Evolutionary conservation across 2,113 vertebrate genomes (phyloP).

Genomic region (human): GRCh38 chr12:94234001-94234500

Average conservation of each 20-base stretch:
- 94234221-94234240: conserved; percentile 41
- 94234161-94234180: conserved; percentile 63
- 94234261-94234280: conserved; percentile 61
- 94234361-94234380: conserved; percentile 37
- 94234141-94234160: conserved; percentile 62
- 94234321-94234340: conserved; percentile 45
- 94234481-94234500: background rate
- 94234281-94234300: conserved; percentile 33
- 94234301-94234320: conserved; percentile 39
- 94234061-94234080: conserved; percentile 64
- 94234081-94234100: conserved; percentile 64
- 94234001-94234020: conserved; percentile 73
- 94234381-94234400: conserved; percentile 42
- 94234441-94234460: conserved; percentile 26
- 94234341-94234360: conserved; percentile 8
- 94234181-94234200: conserved; percentile 49
- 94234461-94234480: background rate
- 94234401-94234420: conserved; percentile 25
- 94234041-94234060: conserved; percentile 73
- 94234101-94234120: conserved; percentile 52
- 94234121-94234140: conserved; percentile 52
- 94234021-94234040: conserved; percentile 69
- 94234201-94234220: conserved; percentile 50
- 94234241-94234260: conserved; percentile 61
- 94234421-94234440: conserved; percentile 42